Percentiles rank a stretch among this genome's conserved stretches.
Evolutionary conservation across 23 tunicate genomes (phyloP).

Genomic region (Halocynthia aurantium): DNA sequence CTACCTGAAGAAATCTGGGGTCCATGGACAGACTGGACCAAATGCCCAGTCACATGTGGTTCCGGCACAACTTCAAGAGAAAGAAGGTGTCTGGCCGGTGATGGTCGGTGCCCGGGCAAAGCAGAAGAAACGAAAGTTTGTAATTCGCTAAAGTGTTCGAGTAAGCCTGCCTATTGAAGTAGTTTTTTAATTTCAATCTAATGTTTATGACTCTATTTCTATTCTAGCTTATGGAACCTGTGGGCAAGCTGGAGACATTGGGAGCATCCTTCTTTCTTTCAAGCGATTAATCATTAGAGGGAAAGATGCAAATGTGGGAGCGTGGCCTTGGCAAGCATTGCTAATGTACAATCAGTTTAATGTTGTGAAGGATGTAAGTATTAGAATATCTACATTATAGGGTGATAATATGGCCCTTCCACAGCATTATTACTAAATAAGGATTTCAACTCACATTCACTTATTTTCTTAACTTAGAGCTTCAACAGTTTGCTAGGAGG

Average conservation of each 20-base stretch:
- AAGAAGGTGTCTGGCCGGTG: neutral
- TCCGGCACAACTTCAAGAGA: slow-evolving; percentile 7
- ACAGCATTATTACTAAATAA: neutral
- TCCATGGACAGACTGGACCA: slow-evolving; percentile 10
- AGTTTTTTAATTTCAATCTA: no score
- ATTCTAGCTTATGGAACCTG: neutral
- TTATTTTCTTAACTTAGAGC: neutral
- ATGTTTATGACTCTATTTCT: neutral
- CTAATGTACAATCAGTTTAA: neutral
- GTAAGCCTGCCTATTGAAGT: no score
- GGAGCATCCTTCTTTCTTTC: neutral
- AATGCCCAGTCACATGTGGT: slow-evolving; percentile 18
- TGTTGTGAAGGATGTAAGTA: neutral
- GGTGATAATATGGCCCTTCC: neutral
- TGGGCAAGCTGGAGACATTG: slow-evolving; percentile 5
- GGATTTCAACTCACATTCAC: neutral
- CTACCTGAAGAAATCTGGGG: neutral
- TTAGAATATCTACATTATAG: neutral
- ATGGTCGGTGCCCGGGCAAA: slow-evolving; percentile 6
- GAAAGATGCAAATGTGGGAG: slow-evolving; percentile 7
- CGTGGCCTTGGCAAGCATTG: slow-evolving; percentile 20
- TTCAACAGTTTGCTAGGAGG: neutral
- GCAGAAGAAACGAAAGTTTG: slow-evolving; percentile 12
- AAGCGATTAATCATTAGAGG: slow-evolving; percentile 6
- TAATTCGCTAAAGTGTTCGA: neutral